These are phyloP conservation scores for Proisotoma minuta DNA, from an alignment of 2,888 invertebrate species.

Conservation along the genomic window DNA sequence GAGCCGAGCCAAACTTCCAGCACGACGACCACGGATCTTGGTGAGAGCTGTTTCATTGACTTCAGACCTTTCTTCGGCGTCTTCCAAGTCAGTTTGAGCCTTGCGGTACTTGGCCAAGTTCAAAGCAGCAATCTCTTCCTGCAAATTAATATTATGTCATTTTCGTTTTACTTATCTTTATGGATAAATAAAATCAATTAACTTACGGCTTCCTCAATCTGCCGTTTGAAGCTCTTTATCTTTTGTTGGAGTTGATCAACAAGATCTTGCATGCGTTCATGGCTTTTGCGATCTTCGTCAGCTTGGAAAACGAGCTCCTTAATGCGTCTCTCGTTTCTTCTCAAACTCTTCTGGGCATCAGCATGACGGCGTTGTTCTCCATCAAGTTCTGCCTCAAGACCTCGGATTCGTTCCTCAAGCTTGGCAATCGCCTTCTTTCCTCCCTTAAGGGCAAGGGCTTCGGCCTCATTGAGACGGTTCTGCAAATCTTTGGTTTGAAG, in stretches of 20 bases:
- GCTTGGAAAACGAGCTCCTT: slow-evolving; percentile 97
- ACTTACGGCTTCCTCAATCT: slow-evolving; percentile 91
- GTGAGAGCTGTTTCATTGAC: background rate
- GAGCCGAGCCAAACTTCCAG: slow-evolving; percentile 6
- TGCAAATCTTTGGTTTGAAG: slow-evolving; percentile 98
- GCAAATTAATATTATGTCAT: slow-evolving; percentile 9
- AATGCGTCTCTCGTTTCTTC: slow-evolving; percentile 94
- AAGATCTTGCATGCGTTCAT: slow-evolving; percentile 98
- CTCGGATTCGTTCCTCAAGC: slow-evolving; percentile 92
- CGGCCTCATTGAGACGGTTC: slow-evolving; percentile 92
- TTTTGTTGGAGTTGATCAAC: slow-evolving; percentile 99
- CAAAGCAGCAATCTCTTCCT: slow-evolving; percentile 88
- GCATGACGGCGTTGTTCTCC: slow-evolving; percentile 97
- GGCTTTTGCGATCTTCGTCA: slow-evolving; percentile 96
- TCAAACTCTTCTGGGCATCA: slow-evolving; percentile 96
- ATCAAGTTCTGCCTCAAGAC: slow-evolving; percentile 94
- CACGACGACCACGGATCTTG: slow-evolving; percentile 10
- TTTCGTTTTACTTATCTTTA: background rate
- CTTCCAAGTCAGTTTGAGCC: slow-evolving; percentile 92
- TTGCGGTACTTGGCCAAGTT: slow-evolving; percentile 98
- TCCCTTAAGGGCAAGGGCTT: slow-evolving; percentile 95
- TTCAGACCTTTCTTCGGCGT: slow-evolving; percentile 71
- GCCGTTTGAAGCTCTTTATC: slow-evolving; percentile 99
- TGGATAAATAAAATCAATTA: background rate
- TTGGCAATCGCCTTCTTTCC: slow-evolving; percentile 99